Evolutionary conservation across 2,113 vertebrate genomes (phyloP).

Genomic region (Nanorana parkeri): DNA sequence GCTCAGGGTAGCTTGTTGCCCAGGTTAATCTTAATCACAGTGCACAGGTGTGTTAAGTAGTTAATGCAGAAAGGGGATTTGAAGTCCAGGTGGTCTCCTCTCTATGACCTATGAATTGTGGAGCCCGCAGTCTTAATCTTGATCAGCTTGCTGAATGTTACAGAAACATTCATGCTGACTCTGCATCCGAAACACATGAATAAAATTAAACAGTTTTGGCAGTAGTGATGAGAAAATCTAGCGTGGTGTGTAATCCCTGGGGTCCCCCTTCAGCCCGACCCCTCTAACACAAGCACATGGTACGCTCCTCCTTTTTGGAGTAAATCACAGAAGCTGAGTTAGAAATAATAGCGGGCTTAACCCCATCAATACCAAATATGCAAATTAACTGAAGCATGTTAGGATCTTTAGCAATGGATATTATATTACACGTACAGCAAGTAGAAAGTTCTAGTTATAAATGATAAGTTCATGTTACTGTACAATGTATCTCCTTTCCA

Average conservation of each 20-base stretch:
- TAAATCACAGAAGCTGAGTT: constrained; percentile 35
- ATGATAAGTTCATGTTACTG: too few relatives aligned
- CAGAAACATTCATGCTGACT: constrained; percentile 52
- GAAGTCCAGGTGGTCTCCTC: background rate
- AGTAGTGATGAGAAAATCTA: constrained; percentile 46
- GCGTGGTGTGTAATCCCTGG: constrained; percentile 40
- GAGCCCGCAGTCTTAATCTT: constrained; percentile 13
- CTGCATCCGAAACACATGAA: constrained; percentile 58
- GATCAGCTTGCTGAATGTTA: constrained; percentile 3
- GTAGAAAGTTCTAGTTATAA: background rate
- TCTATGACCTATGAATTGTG: background rate
- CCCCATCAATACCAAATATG: background rate
- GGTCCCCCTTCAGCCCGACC: constrained; percentile 38
- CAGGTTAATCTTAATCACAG: background rate
- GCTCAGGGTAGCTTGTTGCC: too few relatives aligned
- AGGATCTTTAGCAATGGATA: background rate
- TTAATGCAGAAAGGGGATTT: background rate
- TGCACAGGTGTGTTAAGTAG: background rate
- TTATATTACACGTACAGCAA: background rate
- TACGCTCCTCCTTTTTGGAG: constrained; percentile 35
- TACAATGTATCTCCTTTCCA: too few relatives aligned
- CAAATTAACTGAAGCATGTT: background rate
- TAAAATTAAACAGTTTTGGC: constrained; percentile 55
- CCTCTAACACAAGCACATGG: constrained; percentile 11
- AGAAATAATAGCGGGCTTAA: constrained; percentile 32